Base-by-base conservation (phyloP, 2,888 invertebrate species). In the Frankliniella intonsa region DNA sequence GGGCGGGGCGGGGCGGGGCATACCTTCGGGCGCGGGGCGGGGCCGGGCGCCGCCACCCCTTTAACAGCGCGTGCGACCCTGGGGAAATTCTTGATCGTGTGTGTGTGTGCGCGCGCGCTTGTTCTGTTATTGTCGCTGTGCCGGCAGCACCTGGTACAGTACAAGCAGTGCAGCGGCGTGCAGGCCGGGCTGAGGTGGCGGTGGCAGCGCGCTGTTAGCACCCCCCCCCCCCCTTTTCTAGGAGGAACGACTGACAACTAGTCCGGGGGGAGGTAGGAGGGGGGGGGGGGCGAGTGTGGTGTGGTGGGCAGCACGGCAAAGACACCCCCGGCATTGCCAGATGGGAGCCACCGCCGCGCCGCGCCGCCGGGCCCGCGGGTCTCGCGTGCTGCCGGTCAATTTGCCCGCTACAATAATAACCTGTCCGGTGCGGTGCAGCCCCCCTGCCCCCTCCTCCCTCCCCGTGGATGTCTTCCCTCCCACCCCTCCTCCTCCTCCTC, bases 371-470 rank as follows among this genome's bases (percentile, higher is more conserved):
- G 22, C 7, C 55, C 55, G 10, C 69, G 22, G 5, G 11, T 12
- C 25, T 76, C 69, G 69, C 69, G 69, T 76, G 69, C 69, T 9
- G 69, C 11, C 69, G 69, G 69, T 76, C 69, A 76, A 76, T 76
- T 76, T 76, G 69, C 22, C 22, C 69, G 69, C 69, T 17, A 25
- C 69, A 76, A 76, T 76, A 76, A 76, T 76, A 76, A 76, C 69
- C 69, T 25, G 69, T 25, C 62, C 62, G 62, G 25, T 22, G 69
- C 62, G 62, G 25, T 22, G 69, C 25, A 25, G 10, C n/a, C 22
- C 62, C 17, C 69, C 22, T 11, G 3, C 55, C 2, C 17, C 55
- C n/a, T n/a, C n/a, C n/a, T n/a, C 14, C 14, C 55, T 19, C 14
- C 55, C 14, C 55, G 17, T 19, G 55, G 55, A 14, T 7, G 55